Percentiles rank a stretch among this genome's conserved stretches.
These are phyloP conservation scores for Automeris io DNA, from an alignment of 2,888 invertebrate genomes.

Conservation along the genomic window DNA sequence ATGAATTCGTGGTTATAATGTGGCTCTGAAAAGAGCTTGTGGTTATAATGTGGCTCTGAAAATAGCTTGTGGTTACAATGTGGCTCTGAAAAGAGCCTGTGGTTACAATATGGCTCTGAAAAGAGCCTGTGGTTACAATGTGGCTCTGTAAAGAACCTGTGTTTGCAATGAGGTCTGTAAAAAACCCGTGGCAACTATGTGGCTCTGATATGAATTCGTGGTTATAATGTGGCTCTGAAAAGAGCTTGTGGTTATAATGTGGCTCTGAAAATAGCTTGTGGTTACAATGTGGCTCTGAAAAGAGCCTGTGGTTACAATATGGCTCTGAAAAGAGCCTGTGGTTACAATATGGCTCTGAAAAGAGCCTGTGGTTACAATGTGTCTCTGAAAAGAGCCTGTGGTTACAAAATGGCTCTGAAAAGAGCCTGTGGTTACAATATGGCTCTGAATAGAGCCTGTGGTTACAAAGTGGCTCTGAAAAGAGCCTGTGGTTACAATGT, in stretches of 20 bases:
- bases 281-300: neutral
- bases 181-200: neutral
- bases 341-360: conserved; percentile 9
- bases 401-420: conserved; percentile 9
- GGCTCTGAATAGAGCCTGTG: too few relatives aligned
- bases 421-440: conserved; percentile 11
- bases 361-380: conserved; percentile 4
- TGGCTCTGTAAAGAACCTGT: conserved; percentile 11
- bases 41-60: conserved; percentile 8
- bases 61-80: neutral
- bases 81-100: neutral
- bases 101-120: too few relatives aligned
- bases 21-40: conserved; percentile 9
- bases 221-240: neutral
- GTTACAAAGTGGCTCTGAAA: conserved; percentile 11
- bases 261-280: conserved; percentile 7
- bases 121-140: too few relatives aligned
- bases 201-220: neutral
- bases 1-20: conserved; percentile 2
- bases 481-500: conserved; percentile 7
- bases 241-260: conserved; percentile 3
- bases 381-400: conserved; percentile 7
- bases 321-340: conserved; percentile 11
- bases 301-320: conserved; percentile 8
- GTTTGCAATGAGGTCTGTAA: neutral